Evolutionary conservation across 2,888 invertebrate genomes (phyloP).

Genomic region (Drosophila kokeensis): DNA sequence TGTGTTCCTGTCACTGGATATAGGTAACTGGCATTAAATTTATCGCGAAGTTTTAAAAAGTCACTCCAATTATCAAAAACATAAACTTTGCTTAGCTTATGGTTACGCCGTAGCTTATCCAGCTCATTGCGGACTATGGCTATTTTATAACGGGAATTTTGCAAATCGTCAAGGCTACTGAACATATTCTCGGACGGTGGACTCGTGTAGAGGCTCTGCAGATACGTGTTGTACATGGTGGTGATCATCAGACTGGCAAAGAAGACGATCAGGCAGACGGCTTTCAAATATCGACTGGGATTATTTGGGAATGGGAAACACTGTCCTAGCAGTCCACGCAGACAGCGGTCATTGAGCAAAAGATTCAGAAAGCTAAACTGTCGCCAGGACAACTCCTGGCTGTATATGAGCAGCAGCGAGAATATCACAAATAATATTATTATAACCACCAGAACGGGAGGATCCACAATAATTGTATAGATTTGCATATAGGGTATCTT

Average conservation of each 20-base stretch:
- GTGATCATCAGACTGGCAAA: constrained; percentile 65
- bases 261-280: constrained; percentile 46
- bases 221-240: constrained; percentile 66
- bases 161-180: constrained; percentile 26
- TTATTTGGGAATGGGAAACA: constrained; percentile 51
- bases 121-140: constrained; percentile 2
- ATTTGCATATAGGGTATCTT: constrained; percentile 40
- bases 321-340: constrained; percentile 70
- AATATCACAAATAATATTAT: constrained; percentile 35
- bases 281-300: constrained; percentile 35
- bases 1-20: constrained; percentile 43
- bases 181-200: constrained; percentile 32
- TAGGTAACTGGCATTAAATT: constrained; percentile 48
- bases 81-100: neutral
- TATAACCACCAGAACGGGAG: constrained; percentile 28
- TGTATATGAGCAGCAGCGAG: constrained; percentile 42
- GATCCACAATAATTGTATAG: constrained; percentile 48
- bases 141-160: constrained; percentile 3
- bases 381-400: constrained; percentile 34
- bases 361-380: constrained; percentile 38
- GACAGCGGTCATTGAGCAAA: constrained; percentile 61
- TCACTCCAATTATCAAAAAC: constrained; percentile 18
- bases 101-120: neutral
- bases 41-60: constrained; percentile 22
- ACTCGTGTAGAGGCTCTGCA: constrained; percentile 55